Conservation (phyloP, 2,797 vertebrate species). For the Onychomys torridus region DNA sequence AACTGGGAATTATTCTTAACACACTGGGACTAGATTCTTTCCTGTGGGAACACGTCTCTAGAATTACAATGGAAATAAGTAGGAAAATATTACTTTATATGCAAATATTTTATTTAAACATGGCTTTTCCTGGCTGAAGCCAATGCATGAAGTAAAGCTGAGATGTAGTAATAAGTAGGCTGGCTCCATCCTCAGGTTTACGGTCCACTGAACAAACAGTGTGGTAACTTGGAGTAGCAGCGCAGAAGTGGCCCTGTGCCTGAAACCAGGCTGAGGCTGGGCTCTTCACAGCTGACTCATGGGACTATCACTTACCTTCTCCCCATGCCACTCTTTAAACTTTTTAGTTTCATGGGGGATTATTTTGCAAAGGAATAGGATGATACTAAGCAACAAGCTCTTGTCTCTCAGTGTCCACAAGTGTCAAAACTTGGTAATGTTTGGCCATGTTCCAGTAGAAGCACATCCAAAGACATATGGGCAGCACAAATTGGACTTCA, state of each 20-base stretch:
- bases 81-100: slow-evolving; percentile 65
- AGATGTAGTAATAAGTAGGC: background rate
- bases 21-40: slow-evolving; percentile 43
- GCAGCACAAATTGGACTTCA: background rate
- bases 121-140: slow-evolving; percentile 37
- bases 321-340: background rate
- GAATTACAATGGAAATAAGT: slow-evolving; percentile 65
- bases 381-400: background rate
- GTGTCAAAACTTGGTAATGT: background rate
- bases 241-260: accelerated
- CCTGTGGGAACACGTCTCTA: slow-evolving; percentile 59
- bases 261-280: background rate
- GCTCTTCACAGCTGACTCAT: background rate
- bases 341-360: background rate
- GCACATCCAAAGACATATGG: background rate
- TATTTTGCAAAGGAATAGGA: slow-evolving; percentile 7
- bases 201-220: background rate
- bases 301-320: background rate
- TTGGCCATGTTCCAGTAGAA: background rate
- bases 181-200: background rate
- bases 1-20: slow-evolving; percentile 63
- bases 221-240: background rate
- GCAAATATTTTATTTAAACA: slow-evolving; percentile 72
- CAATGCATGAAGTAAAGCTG: slow-evolving; percentile 22
- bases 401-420: background rate